Evolutionary conservation across 2,888 invertebrate species (phyloP), one percentile per base, ranked within the genome.

Genomic region (Drosophila testacea): DNA sequence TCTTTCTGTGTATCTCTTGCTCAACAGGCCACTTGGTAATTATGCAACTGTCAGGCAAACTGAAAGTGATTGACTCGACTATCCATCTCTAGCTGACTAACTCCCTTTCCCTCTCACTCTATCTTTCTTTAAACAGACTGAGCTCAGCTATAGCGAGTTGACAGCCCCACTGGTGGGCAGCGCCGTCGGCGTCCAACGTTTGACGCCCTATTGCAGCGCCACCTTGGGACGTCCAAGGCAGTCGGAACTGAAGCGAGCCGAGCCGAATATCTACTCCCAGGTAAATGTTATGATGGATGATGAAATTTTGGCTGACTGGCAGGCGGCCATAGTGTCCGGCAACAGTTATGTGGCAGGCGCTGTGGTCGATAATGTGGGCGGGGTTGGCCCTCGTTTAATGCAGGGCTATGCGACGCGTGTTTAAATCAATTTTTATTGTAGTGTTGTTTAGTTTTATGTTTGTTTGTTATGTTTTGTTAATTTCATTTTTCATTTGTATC

Each of bases 201-300:
- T 92, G 82, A 81, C 92, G 64, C 90, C 92, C 42, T 93, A 92
- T 65, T 92, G 92, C 83, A 93, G 92, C 80, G 92, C 93, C 77
- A 93, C 93, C 48, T 73, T 93, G 77, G 93, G 93, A 63, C 88
- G 93, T 46, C 92, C 92, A 42, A 83, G 93, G 76, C 92, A 92
- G 82, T 71, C 91, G 72, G 92, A 93, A 59, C 73, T 91, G 69
- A 92, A 92, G 79, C 91, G 92, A 28, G 90, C 91, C 63, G 93
- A 93, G 77, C 92, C 93, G 64, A 92, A 92, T 69, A 93, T 93
- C 79, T 93, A 92, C 81, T 92, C 93, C 71, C 93, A 93, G 92
- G 93, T 93, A 93, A 92, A 89, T 88, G 89, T 91, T 83, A 91
- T 91, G 85, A 88, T 89, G 82, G 90, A 92, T 76, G 86, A 87